A percentile compares a stretch with the other conserved stretches of the same genome.
These are phyloP conservation scores for Odontesthes bonariensis DNA, from an alignment of 2,113 vertebrate genomes.

Conservation along the genomic window DNA sequence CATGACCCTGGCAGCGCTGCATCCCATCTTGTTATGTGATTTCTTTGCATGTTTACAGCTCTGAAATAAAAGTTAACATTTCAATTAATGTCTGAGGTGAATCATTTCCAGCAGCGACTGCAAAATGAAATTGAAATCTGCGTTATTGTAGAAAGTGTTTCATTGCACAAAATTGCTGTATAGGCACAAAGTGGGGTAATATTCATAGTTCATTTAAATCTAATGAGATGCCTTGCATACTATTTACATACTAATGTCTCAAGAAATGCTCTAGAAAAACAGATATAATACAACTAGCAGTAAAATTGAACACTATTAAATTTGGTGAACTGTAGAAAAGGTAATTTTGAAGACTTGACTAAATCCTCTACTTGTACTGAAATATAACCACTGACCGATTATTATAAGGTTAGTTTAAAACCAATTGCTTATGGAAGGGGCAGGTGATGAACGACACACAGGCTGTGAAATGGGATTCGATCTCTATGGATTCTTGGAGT, in stretches of 20 bases:
- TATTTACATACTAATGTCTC: not conserved
- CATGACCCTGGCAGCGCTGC: slow-evolving; percentile 43
- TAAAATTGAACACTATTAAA: not conserved
- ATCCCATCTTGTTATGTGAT: slow-evolving; percentile 46
- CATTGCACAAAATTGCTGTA: not conserved
- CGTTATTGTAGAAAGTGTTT: not conserved
- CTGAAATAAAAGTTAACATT: slow-evolving; percentile 66
- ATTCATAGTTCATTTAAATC: too few relatives aligned
- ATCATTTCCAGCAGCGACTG: slow-evolving; percentile 6
- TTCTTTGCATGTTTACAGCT: slow-evolving; percentile 46
- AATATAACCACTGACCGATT: too few relatives aligned
- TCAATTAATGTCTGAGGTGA: slow-evolving; percentile 40
- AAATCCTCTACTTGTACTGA: too few relatives aligned
- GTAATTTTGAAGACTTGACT: too few relatives aligned
- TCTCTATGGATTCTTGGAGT: not conserved
- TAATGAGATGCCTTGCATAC: too few relatives aligned
- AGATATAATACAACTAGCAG: not conserved
- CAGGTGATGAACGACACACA: not conserved
- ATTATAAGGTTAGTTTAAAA: not conserved
- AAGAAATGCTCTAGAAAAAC: not conserved
- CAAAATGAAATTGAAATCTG: slow-evolving; percentile 32
- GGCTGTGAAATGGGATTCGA: not conserved
- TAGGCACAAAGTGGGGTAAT: too few relatives aligned
- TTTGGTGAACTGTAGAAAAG: too few relatives aligned
- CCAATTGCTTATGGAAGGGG: not conserved